Evolutionary conservation across 2,113 vertebrate genomes (phyloP).

Genomic region (Charadrius vociferus): DNA sequence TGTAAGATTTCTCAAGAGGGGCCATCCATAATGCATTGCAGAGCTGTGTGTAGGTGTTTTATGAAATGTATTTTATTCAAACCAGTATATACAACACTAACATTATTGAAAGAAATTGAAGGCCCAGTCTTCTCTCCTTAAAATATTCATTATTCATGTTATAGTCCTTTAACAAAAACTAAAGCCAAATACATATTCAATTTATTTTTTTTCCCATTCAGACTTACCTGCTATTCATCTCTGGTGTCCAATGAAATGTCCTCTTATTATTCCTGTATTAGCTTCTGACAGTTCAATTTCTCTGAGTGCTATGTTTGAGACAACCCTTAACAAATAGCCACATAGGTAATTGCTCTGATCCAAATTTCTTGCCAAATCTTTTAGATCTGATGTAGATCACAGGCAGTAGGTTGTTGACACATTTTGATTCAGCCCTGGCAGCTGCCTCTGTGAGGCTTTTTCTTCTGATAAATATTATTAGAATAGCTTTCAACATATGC

Average conservation of each 20-base stretch:
- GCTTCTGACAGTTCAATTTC: conserved; percentile 81
- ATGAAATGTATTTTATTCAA: conserved; percentile 79
- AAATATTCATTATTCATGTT: conserved; percentile 78
- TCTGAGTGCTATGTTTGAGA: conserved; percentile 75
- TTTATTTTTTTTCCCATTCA: conserved; percentile 62
- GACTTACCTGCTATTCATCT: conserved; percentile 74
- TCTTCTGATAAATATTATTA: conserved; percentile 54
- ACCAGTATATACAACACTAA: conserved; percentile 76
- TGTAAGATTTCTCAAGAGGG: conserved; percentile 77
- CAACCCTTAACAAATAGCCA: conserved; percentile 70
- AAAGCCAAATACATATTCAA: conserved; percentile 70
- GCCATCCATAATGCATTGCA: conserved; percentile 77
- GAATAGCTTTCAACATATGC: neutral
- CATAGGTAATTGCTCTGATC: conserved; percentile 74
- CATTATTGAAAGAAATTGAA: conserved; percentile 80
- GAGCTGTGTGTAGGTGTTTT: conserved; percentile 70
- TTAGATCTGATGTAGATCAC: conserved; percentile 61
- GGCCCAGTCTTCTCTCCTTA: conserved; percentile 71
- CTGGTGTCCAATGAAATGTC: conserved; percentile 73
- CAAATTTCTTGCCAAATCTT: conserved; percentile 75
- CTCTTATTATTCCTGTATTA: conserved; percentile 77
- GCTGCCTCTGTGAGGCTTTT: neutral
- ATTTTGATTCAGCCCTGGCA: conserved; percentile 37
- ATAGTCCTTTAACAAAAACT: conserved; percentile 76
- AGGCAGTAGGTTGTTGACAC: conserved; percentile 38